Evolutionary conservation across 30 jellyfish, hydroid and myxozoan species (phyloP), one percentile per base, ranked within the genome.

Genomic region (Turritopsis rubra): DNA sequence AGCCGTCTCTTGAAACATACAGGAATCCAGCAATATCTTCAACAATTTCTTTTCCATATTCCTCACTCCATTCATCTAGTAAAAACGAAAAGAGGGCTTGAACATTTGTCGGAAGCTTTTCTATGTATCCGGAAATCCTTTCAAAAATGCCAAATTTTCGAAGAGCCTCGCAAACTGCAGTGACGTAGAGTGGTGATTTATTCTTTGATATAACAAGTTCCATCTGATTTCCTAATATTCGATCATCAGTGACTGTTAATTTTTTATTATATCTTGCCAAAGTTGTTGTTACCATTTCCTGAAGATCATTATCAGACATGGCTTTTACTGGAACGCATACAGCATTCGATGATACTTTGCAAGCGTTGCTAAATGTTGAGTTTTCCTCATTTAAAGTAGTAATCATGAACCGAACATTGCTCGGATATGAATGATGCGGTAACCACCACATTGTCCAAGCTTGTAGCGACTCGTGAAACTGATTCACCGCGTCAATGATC

Each of bases 391-490:
- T 66, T 66, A 66, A 66, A 8, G 16, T 66, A 3, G 76, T n/a
- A 25, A 66, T 66, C 76, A 66, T 66, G 17, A 66, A 66, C 30
- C 30, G 28, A 17, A 66, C 29, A 66, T 66, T 66, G 8, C 17
- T 66, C 17, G 76, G 76, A 66, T 8, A 22, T 66, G 76, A 22
- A 3, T 66, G 28, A n/a, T 8, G 76, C 4, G 76, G 76, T n/a
- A 66, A 25, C 76, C 76, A 66, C 76, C 76, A 66, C 76, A 66
- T 66, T n/a, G 7, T 25, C 76, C 76, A 66, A 66, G 76, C 76
- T n/a, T 25, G 29, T 3, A 66, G 76, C 17, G 29, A 22, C 8
- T 25, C 30, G 17, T 66, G 76, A 25, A 66, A 66, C 17, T 66
- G 76, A 66, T 66, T 66, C 29, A 66, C 76, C 30, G 76, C 76